phyloP scores from a whole-genome alignment of 2,113 vertebrate genomes.

The Cebus imitator region DNA sequence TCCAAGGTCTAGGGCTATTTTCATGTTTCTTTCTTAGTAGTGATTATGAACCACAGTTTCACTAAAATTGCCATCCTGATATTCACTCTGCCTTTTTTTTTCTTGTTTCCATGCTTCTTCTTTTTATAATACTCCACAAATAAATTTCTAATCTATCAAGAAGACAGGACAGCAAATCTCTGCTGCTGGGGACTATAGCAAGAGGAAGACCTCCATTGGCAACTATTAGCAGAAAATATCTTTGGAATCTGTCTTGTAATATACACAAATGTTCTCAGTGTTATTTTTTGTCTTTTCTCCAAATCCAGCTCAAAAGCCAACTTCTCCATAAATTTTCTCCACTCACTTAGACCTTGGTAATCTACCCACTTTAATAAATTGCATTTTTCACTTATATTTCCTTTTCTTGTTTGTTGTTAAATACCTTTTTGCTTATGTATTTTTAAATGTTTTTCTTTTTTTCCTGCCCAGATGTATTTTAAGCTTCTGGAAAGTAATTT shows the following conservation, averaged over 20 bases:
- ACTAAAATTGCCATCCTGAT: background rate
- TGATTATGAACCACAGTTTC: background rate
- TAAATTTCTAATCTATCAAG: background rate
- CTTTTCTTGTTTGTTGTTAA: background rate
- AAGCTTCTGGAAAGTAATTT: background rate
- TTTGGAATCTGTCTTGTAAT: background rate
- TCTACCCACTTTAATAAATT: background rate
- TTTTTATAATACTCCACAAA: background rate
- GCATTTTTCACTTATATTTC: background rate
- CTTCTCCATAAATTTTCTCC: background rate
- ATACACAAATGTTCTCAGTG: background rate
- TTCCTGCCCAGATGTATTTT: background rate
- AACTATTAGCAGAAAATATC: background rate
- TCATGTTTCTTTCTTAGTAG: background rate
- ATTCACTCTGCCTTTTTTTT: background rate
- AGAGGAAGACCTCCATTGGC: background rate
- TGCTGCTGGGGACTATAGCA: background rate
- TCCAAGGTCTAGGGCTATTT: background rate
- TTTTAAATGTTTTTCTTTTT: background rate
- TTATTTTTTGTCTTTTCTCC: background rate
- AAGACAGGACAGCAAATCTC: background rate
- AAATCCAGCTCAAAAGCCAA: background rate
- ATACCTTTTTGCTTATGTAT: background rate
- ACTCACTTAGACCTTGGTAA: background rate
- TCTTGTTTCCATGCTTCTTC: background rate